Evolutionary conservation across 2,113 vertebrate species (phyloP), one percentile per base, ranked within the genome.

Genomic region (Perccottus glenii): DNA sequence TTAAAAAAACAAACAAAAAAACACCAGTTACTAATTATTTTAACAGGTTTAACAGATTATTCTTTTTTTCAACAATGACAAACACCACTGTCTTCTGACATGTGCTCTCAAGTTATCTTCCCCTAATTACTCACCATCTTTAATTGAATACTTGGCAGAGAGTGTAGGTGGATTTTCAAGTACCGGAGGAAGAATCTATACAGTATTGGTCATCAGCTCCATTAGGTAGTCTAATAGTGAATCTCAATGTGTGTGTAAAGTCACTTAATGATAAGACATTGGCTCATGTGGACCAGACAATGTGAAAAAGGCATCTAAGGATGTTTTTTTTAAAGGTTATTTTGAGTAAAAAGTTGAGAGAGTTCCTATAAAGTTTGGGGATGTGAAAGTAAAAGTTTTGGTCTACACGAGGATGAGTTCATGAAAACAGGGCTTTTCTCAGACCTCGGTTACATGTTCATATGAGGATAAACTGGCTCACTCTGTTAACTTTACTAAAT

Each of bases 91-190:
- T 36, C 46, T 5, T 16, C 33, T 42, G 16, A 73, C 43, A n/a
- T n/a, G 82, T 46, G 59, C 71, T 72, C 73, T 77, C 58, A 65
- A 65, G 75, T 91, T 84, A 81, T 77, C 81, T 77, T 75, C 87
- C 89, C 85, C 63, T 75, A 87, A 91, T 91, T 80, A 89, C 77
- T 90, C 86, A 92, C 27, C 56, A 60, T 43, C 60, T 67, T 65
- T 90, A 89, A 91, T 87, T 89, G 88, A 91, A 91, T 71, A 85
- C 75, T 87, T 91, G 91, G 86, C 90, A 88, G 69, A 52, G 70
- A 71, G 58, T 3, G 46, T 14, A 2, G 75, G 78, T 57, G 72
- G 19, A 27, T 27, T 27, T 27, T 27, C 19, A 27, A 27, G 19
- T 27, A 27, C 19, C 19, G 19, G 19, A 27, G 19, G 19, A 27